Conservation (phyloP, 2,113 vertebrate genomes). For the Chamaetylas fuelleborni region DNA sequence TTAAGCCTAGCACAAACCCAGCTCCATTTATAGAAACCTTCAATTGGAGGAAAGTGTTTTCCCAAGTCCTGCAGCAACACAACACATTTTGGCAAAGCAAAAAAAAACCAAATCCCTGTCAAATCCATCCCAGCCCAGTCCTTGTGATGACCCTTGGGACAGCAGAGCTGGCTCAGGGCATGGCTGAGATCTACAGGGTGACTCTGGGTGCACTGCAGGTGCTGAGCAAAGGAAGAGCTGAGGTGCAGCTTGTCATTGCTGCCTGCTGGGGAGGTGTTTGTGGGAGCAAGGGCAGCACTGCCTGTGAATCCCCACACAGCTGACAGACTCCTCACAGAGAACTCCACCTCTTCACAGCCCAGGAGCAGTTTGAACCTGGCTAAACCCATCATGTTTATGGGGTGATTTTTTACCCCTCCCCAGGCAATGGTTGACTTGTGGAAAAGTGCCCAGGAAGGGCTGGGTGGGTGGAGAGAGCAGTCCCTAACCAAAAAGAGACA, state of each 20-base stretch:
- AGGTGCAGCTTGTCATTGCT: rapidly evolving
- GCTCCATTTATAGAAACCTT: neutral
- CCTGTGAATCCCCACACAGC: neutral
- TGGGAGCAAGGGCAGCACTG: neutral
- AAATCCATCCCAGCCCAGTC: neutral
- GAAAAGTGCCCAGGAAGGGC: neutral
- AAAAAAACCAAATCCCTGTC: neutral
- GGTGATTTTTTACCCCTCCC: rapidly evolving
- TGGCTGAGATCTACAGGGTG: rapidly evolving
- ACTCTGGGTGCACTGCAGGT: neutral
- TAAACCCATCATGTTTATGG: neutral
- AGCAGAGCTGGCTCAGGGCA: rapidly evolving
- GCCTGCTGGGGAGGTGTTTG: neutral
- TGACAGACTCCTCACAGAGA: neutral
- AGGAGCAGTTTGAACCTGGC: neutral
- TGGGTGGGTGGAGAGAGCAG: neutral
- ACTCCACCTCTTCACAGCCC: rapidly evolving
- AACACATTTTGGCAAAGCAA: neutral
- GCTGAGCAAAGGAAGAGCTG: neutral
- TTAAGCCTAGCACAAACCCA: neutral
- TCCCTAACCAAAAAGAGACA: neutral
- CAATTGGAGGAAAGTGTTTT: neutral
- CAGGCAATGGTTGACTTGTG: neutral
- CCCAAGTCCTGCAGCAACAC: neutral
- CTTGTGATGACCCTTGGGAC: neutral